Evolutionary conservation across 1,140 invertebrate genomes (phyloP).

Genomic region (Bathynomus jamesi): DNA sequence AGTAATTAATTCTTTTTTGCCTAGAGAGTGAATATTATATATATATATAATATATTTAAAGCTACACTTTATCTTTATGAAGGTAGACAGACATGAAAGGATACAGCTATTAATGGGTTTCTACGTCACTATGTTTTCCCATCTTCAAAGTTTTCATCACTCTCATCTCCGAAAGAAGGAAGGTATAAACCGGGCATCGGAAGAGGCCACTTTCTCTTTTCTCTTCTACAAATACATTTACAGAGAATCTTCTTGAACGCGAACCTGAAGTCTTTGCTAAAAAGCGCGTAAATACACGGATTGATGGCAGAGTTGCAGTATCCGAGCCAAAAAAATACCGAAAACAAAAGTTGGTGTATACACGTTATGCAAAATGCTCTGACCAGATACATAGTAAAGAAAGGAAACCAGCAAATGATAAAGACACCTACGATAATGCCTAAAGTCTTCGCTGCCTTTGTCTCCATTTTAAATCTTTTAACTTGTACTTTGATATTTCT

Average conservation of each 20-base stretch:
- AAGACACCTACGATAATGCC: conserved; percentile 91
- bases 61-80: too few relatives aligned
- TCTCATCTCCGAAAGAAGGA: conserved; percentile 40
- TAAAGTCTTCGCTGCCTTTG: conserved; percentile 86
- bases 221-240: conserved; percentile 58
- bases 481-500: conserved; percentile 78
- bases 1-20: too few relatives aligned
- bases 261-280: conserved; percentile 83
- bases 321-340: conserved; percentile 90
- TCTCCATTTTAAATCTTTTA: conserved; percentile 79
- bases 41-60: too few relatives aligned
- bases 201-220: conserved; percentile 37
- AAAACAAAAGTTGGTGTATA: conserved; percentile 72
- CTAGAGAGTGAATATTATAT: too few relatives aligned
- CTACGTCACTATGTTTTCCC: neutral
- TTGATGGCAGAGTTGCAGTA: conserved; percentile 95
- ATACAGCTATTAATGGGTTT: too few relatives aligned
- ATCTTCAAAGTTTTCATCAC: conserved; percentile 30
- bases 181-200: conserved; percentile 39
- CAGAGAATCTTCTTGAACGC: conserved; percentile 88
- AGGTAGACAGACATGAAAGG: too few relatives aligned
- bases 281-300: conserved; percentile 83
- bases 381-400: conserved; percentile 87
- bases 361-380: conserved; percentile 71
- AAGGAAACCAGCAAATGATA: conserved; percentile 87